These are phyloP conservation scores for Zosterops borbonicus DNA, from an alignment of 2,113 vertebrate species.

Conservation along the genomic window DNA sequence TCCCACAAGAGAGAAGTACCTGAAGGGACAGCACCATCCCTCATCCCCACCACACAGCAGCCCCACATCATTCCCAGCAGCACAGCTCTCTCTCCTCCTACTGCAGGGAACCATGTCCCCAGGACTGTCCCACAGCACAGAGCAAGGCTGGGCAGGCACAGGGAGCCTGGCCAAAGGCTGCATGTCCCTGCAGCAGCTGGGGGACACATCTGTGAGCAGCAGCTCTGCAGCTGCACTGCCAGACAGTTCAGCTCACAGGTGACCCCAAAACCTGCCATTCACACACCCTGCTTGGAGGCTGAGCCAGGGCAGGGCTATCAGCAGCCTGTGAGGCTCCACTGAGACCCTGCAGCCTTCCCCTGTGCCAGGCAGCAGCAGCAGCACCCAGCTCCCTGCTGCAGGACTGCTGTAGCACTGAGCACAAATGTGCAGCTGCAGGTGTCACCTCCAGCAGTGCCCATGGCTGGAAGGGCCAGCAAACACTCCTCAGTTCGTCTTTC, in stretches of 20 bases:
- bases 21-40: neutral
- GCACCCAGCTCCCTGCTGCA: neutral
- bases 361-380: neutral
- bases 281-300: neutral
- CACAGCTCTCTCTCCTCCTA: neutral
- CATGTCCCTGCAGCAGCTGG: neutral
- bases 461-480: neutral
- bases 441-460: neutral
- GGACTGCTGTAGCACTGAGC: neutral
- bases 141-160: neutral
- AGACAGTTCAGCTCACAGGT: neutral
- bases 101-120: neutral
- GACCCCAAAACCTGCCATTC: accelerated
- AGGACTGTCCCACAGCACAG: neutral
- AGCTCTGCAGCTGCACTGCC: neutral
- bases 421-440: neutral
- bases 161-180: neutral
- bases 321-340: too few species aligned
- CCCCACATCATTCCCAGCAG: neutral
- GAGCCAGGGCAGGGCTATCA: neutral
- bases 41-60: neutral
- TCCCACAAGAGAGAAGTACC: neutral
- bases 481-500: neutral
- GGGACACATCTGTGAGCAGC: neutral
- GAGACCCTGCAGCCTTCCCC: neutral